Base-by-base conservation (phyloP, 2,888 invertebrate genomes). In the Alviniconcha strummeri region DNA sequence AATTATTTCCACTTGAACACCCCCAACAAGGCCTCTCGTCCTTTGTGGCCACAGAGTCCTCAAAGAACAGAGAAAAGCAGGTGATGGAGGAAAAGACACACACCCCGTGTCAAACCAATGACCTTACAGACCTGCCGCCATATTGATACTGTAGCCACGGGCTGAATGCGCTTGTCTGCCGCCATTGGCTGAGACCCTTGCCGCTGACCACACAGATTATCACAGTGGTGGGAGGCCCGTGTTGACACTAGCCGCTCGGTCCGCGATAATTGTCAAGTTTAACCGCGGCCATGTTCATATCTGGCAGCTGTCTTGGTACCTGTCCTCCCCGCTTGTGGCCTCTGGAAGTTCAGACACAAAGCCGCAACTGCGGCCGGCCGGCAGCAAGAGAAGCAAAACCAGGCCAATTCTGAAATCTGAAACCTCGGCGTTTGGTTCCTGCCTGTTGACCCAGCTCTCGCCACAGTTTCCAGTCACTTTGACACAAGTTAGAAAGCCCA, bases 141-240 rank as follows among this genome's bases (percentile, higher is more conserved):
- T 82, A 82, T 82, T 82, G 82, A 82, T 82, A 82, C 82, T 76
- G 82, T 82, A 77, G 82, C 82, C 82, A 82, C 82, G 77, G 82
- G 77, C 82, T 75, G 82, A 82, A 82, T 17, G 77, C 56, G 55
- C 75, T 77, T 82, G 82, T 76, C 64, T 54, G 67, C 19, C 67
- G 9, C 82, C 77, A 82, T 82, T 82, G 82, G 82, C 36, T 55
- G 82, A 64, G 52, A 74, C 52, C 19, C 77, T 71, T n/a, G 69
- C 54, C 67, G 19, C 57, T 82, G 82, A 64, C 19, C 77, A 69
- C 77, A 82, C 77, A 82, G 82, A 82, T 82, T 82, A 82, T 76
- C 69, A 36, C 76, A 82, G 82, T 17, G 55, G 36, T 36, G 77
- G 76, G 55, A 64, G 77, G n/a, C 57, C 7, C 64, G 72, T 82